A percentile compares a stretch with the other conserved stretches of the same genome.
Evolutionary conservation across 2,113 vertebrate species (phyloP).

Genomic region (Antechinus stuartii): DNA sequence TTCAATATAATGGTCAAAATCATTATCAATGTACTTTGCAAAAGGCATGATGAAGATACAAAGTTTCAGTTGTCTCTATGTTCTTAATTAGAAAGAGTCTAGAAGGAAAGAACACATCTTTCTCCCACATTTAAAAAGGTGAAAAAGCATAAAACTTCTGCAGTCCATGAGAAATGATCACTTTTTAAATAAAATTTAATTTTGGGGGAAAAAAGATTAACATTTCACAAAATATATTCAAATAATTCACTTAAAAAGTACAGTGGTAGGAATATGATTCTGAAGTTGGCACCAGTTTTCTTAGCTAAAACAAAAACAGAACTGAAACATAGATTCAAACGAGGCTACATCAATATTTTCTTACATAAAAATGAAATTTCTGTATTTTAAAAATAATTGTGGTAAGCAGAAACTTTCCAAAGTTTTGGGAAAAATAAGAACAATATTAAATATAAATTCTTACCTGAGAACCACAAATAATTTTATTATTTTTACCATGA

Average conservation of each 20-base stretch:
- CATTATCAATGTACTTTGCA: not conserved
- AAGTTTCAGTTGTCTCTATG: not conserved
- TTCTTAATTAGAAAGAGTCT: constrained; percentile 1
- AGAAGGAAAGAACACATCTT: not conserved
- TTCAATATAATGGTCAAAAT: not conserved
- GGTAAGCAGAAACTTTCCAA: not conserved
- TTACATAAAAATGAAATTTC: not conserved
- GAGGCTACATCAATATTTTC: not conserved
- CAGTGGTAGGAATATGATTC: not conserved
- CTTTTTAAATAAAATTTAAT: not conserved
- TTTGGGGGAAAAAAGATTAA: not conserved
- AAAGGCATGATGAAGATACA: not conserved
- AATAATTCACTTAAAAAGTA: not conserved
- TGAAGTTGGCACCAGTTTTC: not conserved
- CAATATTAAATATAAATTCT: not conserved
- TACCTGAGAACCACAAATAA: not conserved
- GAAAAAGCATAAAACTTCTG: not conserved
- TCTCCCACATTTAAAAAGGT: not conserved
- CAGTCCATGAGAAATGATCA: not conserved
- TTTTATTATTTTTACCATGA: not conserved
- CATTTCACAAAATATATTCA: not conserved
- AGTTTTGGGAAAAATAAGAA: not conserved
- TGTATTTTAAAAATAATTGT: not conserved
- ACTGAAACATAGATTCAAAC: not conserved
- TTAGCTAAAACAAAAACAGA: not conserved